Percentiles rank a stretch among this genome's conserved stretches.
phyloP scores from a whole-genome alignment of 2,113 vertebrate genomes.

The Corydoras maculifer region DNA sequence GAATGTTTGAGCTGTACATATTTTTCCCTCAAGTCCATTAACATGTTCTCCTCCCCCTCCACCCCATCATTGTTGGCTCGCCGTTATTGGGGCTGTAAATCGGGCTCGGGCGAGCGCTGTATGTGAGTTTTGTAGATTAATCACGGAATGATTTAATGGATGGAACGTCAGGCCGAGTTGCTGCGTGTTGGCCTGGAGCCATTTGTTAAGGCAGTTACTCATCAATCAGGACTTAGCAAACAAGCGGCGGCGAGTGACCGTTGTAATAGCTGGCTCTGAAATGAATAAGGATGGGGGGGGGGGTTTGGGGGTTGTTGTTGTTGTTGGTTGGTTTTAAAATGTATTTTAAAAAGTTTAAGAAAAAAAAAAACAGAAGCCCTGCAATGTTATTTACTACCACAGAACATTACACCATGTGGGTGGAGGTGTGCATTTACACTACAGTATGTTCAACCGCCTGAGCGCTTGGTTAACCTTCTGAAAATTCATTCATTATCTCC shows the following conservation, averaged over 20 bases:
- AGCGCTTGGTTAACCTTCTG: too few species aligned
- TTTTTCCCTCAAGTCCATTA: background rate
- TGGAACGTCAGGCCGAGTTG: constrained; percentile 31
- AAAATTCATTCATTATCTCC: too few species aligned
- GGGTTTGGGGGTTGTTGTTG: background rate
- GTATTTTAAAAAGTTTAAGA: too few species aligned
- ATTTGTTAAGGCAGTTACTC: constrained; percentile 20
- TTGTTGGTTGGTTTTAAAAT: background rate
- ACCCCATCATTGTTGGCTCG: background rate
- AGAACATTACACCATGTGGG: too few species aligned
- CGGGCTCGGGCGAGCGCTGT: constrained; percentile 3
- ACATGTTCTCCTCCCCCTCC: background rate
- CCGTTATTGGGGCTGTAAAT: background rate
- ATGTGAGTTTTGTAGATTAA: constrained; percentile 32
- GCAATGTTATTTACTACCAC: too few species aligned
- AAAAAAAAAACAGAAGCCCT: too few species aligned
- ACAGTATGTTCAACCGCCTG: too few species aligned
- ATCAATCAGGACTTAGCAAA: constrained; percentile 14
- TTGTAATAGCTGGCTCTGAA: background rate
- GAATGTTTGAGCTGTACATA: background rate
- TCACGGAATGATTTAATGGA: constrained; percentile 32
- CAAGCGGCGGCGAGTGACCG: background rate
- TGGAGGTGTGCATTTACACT: too few species aligned
- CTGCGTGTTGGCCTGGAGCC: constrained; percentile 22
- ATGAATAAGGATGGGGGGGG: constrained; percentile 7